These are phyloP conservation scores for Psephotus haematonotus DNA, from an alignment of 2,113 vertebrate species.

Conservation along the genomic window DNA sequence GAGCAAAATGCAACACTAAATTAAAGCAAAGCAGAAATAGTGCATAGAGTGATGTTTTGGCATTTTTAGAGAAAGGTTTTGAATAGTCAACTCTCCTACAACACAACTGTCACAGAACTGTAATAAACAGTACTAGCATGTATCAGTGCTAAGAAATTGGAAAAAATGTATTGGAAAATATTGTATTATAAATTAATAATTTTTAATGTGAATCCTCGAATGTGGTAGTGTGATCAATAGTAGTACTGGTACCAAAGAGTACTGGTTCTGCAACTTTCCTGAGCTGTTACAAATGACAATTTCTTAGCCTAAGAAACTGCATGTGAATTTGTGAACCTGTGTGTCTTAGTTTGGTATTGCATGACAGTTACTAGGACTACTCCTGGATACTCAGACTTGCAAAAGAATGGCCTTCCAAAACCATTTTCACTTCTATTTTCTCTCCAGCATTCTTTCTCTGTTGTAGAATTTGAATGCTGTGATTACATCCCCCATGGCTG, in stretches of 20 bases:
- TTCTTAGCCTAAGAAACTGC: neutral
- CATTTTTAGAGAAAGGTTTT: neutral
- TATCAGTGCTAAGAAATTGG: neutral
- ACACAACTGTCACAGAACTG: neutral
- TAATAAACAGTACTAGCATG: neutral
- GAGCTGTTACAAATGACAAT: neutral
- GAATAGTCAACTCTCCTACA: neutral
- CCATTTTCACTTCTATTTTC: neutral
- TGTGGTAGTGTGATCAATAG: neutral
- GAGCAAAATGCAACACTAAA: neutral
- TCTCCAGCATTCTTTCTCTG: neutral
- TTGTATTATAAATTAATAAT: fast-evolving
- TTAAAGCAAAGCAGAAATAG: neutral
- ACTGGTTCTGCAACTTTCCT: neutral
- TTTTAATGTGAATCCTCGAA: neutral
- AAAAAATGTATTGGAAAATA: neutral
- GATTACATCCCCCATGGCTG: neutral
- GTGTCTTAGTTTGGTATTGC: neutral
- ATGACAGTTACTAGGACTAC: neutral
- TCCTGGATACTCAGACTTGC: neutral
- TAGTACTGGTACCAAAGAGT: neutral
- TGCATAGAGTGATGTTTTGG: neutral
- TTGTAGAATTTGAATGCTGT: neutral
- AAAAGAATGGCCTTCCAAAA: neutral
- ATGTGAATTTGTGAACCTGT: neutral